Conservation (phyloP, 2,113 vertebrate species). For the Pygoscelis antarcticus region DNA sequence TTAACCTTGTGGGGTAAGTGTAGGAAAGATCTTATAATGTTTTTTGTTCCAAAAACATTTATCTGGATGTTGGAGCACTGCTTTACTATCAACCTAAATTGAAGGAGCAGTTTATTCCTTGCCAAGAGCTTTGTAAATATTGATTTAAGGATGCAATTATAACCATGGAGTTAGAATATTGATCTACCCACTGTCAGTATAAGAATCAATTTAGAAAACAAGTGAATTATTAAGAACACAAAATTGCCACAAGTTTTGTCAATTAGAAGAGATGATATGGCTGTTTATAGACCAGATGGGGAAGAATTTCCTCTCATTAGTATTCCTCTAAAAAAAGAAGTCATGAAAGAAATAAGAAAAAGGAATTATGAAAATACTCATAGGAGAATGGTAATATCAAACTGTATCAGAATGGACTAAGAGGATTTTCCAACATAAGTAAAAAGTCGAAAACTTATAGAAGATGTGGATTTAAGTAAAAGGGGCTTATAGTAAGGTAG, state of each 20-base stretch:
- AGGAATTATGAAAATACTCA: neutral
- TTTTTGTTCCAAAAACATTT: neutral
- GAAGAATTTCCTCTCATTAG: neutral
- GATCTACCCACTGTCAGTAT: neutral
- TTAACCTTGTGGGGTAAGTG: neutral
- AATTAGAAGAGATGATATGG: neutral
- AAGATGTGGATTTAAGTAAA: neutral
- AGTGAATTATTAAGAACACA: neutral
- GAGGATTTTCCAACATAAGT: neutral
- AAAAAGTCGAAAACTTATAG: neutral
- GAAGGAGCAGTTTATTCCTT: neutral
- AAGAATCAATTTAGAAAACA: constrained; percentile 1
- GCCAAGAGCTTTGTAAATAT: neutral
- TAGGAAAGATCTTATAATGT: neutral
- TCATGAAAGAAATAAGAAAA: neutral
- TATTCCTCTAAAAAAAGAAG: neutral
- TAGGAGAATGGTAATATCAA: neutral
- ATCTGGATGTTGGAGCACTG: neutral
- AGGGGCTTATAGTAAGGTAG: neutral
- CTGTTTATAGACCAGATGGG: neutral
- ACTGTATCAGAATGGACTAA: neutral
- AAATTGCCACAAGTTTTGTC: neutral
- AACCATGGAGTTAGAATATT: neutral
- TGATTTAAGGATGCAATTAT: neutral
- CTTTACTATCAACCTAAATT: neutral